Evolutionary conservation across 2,888 invertebrate species (phyloP).

Genomic region (Pogonocherus hispidulus): DNA sequence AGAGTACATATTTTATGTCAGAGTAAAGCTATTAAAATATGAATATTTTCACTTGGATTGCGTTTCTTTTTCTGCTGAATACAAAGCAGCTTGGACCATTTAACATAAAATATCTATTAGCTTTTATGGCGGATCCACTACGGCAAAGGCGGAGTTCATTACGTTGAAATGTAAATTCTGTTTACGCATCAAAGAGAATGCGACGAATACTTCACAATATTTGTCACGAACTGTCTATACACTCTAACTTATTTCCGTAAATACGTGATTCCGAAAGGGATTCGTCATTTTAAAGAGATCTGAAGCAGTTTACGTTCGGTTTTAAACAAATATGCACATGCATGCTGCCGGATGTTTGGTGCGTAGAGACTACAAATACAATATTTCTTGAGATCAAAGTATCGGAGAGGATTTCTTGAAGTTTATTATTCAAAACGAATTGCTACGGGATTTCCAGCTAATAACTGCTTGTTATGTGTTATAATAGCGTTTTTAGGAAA

Average conservation of each 20-base stretch:
- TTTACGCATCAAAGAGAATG: constrained; percentile 11
- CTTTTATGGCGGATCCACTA: neutral
- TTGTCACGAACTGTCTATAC: neutral
- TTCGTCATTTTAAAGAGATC: neutral
- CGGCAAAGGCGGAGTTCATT: neutral
- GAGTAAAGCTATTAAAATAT: neutral
- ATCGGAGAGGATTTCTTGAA: neutral
- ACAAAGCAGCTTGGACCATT: neutral
- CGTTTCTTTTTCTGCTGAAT: neutral
- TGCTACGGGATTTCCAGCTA: neutral
- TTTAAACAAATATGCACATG: constrained; percentile 17
- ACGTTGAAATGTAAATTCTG: constrained; percentile 5
- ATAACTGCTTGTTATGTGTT: neutral
- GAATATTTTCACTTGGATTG: neutral
- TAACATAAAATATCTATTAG: neutral
- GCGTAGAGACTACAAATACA: neutral
- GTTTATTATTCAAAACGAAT: neutral
- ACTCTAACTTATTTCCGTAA: constrained; percentile 16
- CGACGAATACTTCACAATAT: constrained; percentile 12
- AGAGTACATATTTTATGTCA: neutral
- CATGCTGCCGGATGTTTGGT: constrained; percentile 15
- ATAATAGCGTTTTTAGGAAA: neutral
- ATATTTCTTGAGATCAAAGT: neutral
- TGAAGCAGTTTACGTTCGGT: neutral
- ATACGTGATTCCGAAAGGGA: constrained; percentile 1